phyloP scores from a whole-genome alignment of 2,888 invertebrate genomes.

The Cremastobaeus sp. region DNA sequence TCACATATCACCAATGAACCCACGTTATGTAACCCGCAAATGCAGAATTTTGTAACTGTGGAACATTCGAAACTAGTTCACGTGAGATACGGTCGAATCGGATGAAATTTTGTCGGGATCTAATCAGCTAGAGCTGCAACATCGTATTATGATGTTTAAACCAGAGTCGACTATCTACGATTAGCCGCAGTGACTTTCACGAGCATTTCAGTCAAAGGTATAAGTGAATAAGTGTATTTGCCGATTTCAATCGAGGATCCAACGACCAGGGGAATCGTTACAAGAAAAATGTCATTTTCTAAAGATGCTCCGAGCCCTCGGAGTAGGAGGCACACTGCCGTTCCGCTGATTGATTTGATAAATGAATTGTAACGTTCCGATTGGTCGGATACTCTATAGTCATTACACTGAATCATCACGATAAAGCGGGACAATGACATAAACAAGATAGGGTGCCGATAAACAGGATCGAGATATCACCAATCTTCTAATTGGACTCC shows the following conservation, averaged over 20 bases:
- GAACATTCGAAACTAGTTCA: constrained; percentile 27
- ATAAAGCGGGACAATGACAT: constrained; percentile 18
- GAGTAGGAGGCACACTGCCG: too few species aligned
- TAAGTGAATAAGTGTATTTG: background rate
- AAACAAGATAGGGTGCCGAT: constrained; percentile 9
- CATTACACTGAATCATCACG: constrained; percentile 10
- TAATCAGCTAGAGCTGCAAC: constrained; percentile 29
- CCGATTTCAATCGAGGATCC: too few species aligned
- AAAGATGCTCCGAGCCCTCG: too few species aligned
- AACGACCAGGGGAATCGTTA: too few species aligned
- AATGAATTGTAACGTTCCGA: too few species aligned
- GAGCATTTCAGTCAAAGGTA: constrained; percentile 13
- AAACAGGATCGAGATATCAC: constrained; percentile 10
- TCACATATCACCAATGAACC: constrained; percentile 23
- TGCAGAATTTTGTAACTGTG: constrained; percentile 30
- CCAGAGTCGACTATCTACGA: constrained; percentile 14
- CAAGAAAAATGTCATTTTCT: too few species aligned
- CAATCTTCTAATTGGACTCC: constrained; percentile 15
- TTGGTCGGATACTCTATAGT: too few species aligned
- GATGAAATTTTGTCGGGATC: constrained; percentile 36
- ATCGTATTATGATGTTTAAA: constrained; percentile 30
- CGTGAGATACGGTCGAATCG: constrained; percentile 15
- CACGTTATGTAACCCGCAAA: constrained; percentile 33
- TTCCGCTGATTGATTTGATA: background rate
- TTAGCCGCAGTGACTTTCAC: constrained; percentile 18